Percentiles rank a stretch among this genome's conserved stretches.
Conservation (phyloP, 1,140 invertebrate genomes). For the Penaeus indicus region DNA sequence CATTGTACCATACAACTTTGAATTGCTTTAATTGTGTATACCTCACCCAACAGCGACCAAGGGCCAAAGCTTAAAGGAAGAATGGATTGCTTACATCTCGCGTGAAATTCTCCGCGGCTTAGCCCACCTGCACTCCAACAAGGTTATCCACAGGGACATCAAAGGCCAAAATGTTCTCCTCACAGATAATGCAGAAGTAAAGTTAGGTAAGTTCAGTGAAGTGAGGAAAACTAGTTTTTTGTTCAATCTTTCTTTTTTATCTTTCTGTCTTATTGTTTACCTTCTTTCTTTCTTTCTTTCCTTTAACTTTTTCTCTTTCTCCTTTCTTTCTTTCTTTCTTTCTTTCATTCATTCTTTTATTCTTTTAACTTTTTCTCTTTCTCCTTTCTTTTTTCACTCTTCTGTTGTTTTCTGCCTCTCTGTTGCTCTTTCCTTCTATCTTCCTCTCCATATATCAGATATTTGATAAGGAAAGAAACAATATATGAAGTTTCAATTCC, state of each 20-base stretch:
- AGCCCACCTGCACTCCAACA: conserved; percentile 97
- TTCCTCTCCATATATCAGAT: background rate
- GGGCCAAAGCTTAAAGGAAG: conserved; percentile 97
- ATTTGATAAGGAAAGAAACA: too few relatives aligned
- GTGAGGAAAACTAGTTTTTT: too few relatives aligned
- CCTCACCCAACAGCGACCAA: conserved; percentile 81
- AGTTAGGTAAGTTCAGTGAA: conserved; percentile 79
- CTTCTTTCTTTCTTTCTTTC: background rate
- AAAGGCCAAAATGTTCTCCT: conserved; percentile 99
- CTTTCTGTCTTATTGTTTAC: background rate
- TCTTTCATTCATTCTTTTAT: background rate
- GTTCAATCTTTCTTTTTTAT: background rate
- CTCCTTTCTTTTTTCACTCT: background rate
- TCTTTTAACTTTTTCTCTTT: background rate
- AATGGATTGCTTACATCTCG: conserved; percentile 99
- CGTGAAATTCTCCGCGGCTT: conserved; percentile 96
- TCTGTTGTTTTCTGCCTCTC: background rate
- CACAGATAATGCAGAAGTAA: conserved; percentile 99
- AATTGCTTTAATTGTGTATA: too few relatives aligned
- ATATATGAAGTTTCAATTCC: too few relatives aligned
- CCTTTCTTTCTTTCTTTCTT: too few relatives aligned
- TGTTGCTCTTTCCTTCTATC: conserved; percentile 13
- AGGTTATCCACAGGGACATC: conserved; percentile 99
- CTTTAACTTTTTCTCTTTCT: too few relatives aligned
- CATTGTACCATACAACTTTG: too few relatives aligned